Evolutionary conservation across 2,113 vertebrate genomes (phyloP).

Genomic region (Salvelinus alpinus): DNA sequence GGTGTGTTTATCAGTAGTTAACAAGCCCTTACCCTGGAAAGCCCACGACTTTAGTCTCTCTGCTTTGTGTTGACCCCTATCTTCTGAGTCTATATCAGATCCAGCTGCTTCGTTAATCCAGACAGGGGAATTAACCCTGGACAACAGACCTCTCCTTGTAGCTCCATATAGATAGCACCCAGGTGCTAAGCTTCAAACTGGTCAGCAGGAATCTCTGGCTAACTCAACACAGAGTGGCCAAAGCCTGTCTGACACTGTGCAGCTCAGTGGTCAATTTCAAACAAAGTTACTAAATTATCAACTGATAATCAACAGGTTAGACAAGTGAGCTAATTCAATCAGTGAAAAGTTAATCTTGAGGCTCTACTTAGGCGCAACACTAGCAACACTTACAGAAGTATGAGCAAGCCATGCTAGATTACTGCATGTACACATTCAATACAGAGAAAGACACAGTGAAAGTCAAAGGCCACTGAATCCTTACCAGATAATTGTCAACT

Average conservation of each 20-base stretch:
- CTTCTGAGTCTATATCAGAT: conserved; percentile 9
- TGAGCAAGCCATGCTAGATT: neutral
- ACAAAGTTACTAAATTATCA: neutral
- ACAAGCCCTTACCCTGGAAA: conserved; percentile 17
- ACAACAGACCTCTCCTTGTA: conserved; percentile 7
- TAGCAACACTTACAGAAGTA: neutral
- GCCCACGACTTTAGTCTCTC: conserved; percentile 33
- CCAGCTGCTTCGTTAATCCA: conserved; percentile 22
- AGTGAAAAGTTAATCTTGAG: too few species aligned
- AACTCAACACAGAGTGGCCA: neutral
- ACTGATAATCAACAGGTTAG: neutral
- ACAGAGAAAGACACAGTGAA: neutral
- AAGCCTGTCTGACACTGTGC: neutral
- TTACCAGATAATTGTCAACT: conserved; percentile 57
- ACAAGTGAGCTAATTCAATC: too few species aligned
- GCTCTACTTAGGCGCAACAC: too few species aligned
- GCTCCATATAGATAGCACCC: neutral
- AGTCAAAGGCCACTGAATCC: conserved; percentile 29
- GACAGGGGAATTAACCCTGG: conserved; percentile 7
- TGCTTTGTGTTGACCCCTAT: conserved; percentile 32
- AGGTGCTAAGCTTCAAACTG: neutral
- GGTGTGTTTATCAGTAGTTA: conserved; percentile 22
- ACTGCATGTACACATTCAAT: too few species aligned
- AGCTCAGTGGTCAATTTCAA: neutral
- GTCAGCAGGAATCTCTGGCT: neutral